Evolutionary conservation across 2,797 vertebrate genomes (phyloP).

Genomic region (Aeoliscus strigatus): DNA sequence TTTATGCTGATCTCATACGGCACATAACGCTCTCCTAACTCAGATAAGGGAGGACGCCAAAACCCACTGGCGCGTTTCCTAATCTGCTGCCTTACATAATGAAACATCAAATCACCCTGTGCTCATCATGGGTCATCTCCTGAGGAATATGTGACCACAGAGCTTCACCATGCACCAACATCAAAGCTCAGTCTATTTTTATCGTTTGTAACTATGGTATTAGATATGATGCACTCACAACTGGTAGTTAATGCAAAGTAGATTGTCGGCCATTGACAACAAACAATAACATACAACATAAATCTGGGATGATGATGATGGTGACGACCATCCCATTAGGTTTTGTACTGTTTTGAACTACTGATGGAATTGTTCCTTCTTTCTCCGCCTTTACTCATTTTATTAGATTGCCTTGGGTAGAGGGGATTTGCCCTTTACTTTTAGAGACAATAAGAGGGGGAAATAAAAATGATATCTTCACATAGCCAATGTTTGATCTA

Average conservation of each 20-base stretch:
- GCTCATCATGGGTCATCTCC: conserved; percentile 44
- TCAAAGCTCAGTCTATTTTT: conserved; percentile 44
- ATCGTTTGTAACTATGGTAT: conserved; percentile 24
- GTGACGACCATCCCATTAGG: too few species aligned
- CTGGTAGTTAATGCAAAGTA: conserved; percentile 45
- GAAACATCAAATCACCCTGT: conserved; percentile 37
- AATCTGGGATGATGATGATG: too few species aligned
- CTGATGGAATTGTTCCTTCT: too few species aligned
- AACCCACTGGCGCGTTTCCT: conserved; percentile 28
- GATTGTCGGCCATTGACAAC: conserved; percentile 22
- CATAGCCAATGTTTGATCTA: too few species aligned
- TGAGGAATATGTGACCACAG: conserved; percentile 27
- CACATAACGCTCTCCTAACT: conserved; percentile 17
- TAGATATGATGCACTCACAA: conserved; percentile 46
- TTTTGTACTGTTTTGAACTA: too few species aligned
- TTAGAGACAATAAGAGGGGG: too few species aligned
- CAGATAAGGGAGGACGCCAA: conserved; percentile 16
- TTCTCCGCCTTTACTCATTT: too few species aligned
- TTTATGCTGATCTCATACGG: conserved; percentile 36
- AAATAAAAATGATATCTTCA: too few species aligned
- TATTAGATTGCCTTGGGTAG: too few species aligned
- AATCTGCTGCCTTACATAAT: conserved; percentile 38
- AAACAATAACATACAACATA: too few species aligned
- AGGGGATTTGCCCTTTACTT: too few species aligned
- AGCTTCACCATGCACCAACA: conserved; percentile 19